phyloP scores from a whole-genome alignment of 92 coral and sea anemone species.

The Muricea muricata region DNA sequence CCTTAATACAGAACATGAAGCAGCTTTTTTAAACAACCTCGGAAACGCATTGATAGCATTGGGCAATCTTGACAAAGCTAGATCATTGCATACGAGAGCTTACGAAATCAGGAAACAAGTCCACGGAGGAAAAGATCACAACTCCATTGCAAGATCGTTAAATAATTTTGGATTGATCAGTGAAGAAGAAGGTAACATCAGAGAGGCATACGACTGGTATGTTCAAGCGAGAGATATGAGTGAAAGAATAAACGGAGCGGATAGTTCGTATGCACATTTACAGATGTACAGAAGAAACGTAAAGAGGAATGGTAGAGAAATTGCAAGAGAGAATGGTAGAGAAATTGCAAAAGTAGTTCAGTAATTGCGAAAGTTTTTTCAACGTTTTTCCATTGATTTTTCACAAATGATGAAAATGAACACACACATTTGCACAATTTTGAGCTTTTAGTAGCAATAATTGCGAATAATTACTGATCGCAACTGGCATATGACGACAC shows the following conservation, averaged over 20 bases:
- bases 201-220: not conserved
- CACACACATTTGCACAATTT: no score
- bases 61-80: not conserved
- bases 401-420: no score
- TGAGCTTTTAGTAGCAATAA: no score
- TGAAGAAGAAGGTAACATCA: not conserved
- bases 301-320: no score
- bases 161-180: constrained; percentile 12
- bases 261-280: not conserved
- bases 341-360: constrained; percentile 4
- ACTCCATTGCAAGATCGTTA: not conserved
- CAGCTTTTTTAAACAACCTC: not conserved
- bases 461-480: no score
- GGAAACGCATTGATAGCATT: constrained; percentile 3
- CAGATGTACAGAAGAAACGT: constrained; percentile 11
- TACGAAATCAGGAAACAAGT: not conserved
- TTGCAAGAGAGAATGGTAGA: no score
- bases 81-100: not conserved
- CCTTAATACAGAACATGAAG: not conserved
- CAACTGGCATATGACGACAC: no score
- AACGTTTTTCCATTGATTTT: no score
- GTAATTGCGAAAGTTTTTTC: no score
- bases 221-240: constrained; percentile 19
- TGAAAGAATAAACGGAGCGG: not conserved
- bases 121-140: not conserved